Evolutionary conservation across 2,113 vertebrate genomes (phyloP).

Genomic region (Damaliscus lunatus): DNA sequence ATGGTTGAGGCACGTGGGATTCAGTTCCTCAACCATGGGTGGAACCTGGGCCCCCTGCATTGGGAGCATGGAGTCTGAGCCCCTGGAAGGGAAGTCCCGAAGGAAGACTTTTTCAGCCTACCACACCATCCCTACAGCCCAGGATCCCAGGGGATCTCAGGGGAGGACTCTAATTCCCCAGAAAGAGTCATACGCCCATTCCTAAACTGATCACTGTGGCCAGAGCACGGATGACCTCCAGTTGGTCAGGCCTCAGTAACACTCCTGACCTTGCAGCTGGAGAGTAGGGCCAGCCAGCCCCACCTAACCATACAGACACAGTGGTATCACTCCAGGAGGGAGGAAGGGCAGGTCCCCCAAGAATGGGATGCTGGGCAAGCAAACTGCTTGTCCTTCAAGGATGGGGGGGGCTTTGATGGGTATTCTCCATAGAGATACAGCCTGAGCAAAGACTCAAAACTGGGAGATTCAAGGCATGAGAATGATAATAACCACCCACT

Average conservation of each 20-base stretch:
- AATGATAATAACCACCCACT: background rate
- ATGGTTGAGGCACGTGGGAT: background rate
- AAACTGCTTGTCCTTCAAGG: background rate
- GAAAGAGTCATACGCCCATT: background rate
- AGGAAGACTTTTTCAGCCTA: background rate
- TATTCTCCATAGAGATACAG: background rate
- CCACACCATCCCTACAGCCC: background rate
- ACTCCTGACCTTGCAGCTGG: background rate
- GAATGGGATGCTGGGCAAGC: background rate
- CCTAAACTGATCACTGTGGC: background rate
- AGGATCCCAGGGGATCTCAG: background rate
- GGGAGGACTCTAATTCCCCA: background rate
- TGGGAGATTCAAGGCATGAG: background rate
- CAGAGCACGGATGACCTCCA: background rate
- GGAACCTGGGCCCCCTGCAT: background rate
- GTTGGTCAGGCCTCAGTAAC: background rate
- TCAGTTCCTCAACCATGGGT: background rate
- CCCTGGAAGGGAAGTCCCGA: background rate
- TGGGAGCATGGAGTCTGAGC: background rate
- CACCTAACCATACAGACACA: background rate
- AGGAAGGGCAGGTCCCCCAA: background rate
- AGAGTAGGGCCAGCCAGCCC: background rate
- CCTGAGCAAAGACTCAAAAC: background rate
- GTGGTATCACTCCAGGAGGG: background rate
- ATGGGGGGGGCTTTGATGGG: background rate